Base-by-base conservation (phyloP, 2,113 vertebrate genomes). In the Fulica atra region DNA sequence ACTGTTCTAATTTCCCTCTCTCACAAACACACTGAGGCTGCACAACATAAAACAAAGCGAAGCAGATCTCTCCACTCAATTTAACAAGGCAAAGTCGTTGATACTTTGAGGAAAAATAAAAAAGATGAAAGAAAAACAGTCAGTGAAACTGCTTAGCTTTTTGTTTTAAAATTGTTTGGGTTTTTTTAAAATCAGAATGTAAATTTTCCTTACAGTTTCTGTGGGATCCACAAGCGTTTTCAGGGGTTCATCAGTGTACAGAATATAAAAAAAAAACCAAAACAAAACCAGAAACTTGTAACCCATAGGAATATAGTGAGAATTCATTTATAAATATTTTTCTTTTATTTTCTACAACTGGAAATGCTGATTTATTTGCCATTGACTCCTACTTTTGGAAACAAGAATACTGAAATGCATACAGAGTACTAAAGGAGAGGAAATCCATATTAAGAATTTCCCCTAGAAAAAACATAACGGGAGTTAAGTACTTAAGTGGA, bases 21-120 rank as follows among this genome's bases (percentile, higher is more conserved):
- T 97, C 95, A 96, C 97, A 98, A 98, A 98, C 92, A 98, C 94
- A 98, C 94, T 95, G 93, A 97, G 93, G 93, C 97, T 92, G 96
- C 90, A 97, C 96, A 97, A 96, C 93, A 97, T 88, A 97, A 97
- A 97, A 95, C 86, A 98, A 97, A 98, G 96, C 56, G 84, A 98
- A 97, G 80, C 93, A 96, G 96, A 97, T 94, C 92, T 96, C 95
- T 90, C 95, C 92, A 95, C 71, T 97, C 88, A 85, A 77, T 97
- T 98, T 97, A 96, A 98, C 95, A 97, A 91, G 46, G 88, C 82
- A 97, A 98, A 96, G 93, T 84, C 97, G 92, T 86, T 94, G 94
- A 96, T 95, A 97, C 72, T 97, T 97, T 93, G 92, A 97, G 97
- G 89, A 92, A 97, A 90, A 97, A 97, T 79, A 96, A 97, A 97